Conservation (phyloP, 2,888 invertebrate species). For the Conus canariensis region DNA sequence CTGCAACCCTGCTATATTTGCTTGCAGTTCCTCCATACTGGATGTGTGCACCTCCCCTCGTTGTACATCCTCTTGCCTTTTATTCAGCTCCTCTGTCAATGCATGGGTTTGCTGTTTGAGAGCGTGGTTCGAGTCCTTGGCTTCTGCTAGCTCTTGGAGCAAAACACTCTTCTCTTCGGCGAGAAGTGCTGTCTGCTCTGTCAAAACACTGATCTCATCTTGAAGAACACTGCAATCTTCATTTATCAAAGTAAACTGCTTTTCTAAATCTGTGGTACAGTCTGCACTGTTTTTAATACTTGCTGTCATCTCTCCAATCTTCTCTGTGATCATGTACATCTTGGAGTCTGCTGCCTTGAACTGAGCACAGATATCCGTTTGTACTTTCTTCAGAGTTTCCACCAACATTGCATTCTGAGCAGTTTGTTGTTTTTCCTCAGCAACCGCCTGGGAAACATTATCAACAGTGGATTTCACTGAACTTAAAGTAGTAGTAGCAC, state of each 20-base stretch:
- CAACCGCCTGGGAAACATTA: constrained; percentile 8
- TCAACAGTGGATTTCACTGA: constrained; percentile 7
- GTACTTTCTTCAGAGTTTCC: constrained; percentile 16
- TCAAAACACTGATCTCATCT: constrained; percentile 2
- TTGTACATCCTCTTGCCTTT: neutral
- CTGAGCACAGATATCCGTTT: constrained; percentile 20
- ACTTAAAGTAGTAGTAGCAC: neutral
- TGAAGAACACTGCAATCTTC: constrained; percentile 19
- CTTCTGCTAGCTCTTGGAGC: neutral
- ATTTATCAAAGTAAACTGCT: neutral
- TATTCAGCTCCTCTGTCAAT: constrained; percentile 8
- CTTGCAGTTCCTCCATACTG: constrained; percentile 2
- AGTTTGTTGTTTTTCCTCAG: constrained; percentile 1
- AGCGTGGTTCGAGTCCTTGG: neutral
- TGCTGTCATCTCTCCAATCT: constrained; percentile 10
- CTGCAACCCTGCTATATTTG: neutral
- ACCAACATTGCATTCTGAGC: constrained; percentile 11
- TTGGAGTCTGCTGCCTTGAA: constrained; percentile 5
- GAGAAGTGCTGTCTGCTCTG: neutral
- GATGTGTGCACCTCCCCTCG: neutral
- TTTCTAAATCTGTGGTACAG: constrained; percentile 7
- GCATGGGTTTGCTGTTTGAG: neutral
- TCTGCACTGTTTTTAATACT: neutral
- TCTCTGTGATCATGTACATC: constrained; percentile 24
- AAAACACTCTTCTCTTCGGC: constrained; percentile 24